Evolutionary conservation across 1,140 invertebrate genomes (phyloP), one percentile per base, ranked within the genome.

Genomic region (Penaeus vannamei): DNA sequence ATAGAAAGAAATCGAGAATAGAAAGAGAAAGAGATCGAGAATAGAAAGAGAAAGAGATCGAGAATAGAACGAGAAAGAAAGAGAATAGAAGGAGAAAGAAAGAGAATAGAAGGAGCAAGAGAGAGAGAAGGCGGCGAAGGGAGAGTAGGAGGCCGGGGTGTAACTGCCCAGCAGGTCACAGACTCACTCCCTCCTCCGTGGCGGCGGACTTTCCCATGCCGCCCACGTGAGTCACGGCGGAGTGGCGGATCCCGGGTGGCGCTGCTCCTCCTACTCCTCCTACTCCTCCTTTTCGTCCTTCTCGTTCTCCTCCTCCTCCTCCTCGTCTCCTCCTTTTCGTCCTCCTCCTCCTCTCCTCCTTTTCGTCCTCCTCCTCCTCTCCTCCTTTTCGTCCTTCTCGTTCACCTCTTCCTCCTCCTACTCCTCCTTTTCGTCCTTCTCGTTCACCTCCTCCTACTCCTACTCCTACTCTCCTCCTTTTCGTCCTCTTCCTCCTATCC

Each of bases 21-120:
- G 61, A 46, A 61, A 20, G 62, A 23, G 61, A 29, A 29, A 20
- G 59, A 46, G 29, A 29, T 29, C 42, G 59, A 61, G 81, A 62
- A 7, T 29, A 46, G 59, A 60, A 53, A 62, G 59, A 83, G 81
- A 36, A 61, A 83, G 60, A 83, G 81, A 36, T 32, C 29, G 59
- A 36, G 32, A 36, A 46, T 61, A 29, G 64, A n/a, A n/a, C n/a
- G n/a, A 59, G 61, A 59, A 82, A 59, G 61, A 59, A 82, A 59
- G 61, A 59, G 61, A 59, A 82, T 42, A 82, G 80, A 82, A 53
- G 60, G 81, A 83, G 46, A 83, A 53, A 83, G 81, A 61, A 53
- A 81, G 79, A 81, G 79, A 81, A n/a, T 53, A n/a, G n/a, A 17
- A 81, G 19, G 53, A 46, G 20, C n/a, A 59, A 12, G 23, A 14